Base-by-base conservation (phyloP, 2,113 vertebrate genomes). In the Pelecanus crispus region DNA sequence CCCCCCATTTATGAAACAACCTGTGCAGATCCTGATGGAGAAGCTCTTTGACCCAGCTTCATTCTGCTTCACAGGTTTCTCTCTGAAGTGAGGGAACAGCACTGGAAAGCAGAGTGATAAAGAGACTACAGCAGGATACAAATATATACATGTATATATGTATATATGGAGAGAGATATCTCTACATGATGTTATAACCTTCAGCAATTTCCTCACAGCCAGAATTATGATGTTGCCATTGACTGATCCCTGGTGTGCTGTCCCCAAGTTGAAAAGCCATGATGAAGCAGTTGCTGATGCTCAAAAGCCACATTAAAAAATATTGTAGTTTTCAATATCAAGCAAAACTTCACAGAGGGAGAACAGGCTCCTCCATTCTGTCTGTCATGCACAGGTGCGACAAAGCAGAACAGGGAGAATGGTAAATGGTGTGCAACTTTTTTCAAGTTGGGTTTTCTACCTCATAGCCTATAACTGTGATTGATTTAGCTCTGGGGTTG, bases 111-210 rank as follows among this genome's bases (percentile, higher is more conserved):
- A 31, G 22, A 67, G 12, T 8, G 10, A 62, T 36, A 47, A 19
- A 36, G 11, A 81, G 14, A 21, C 13, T 70, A 18, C 25, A 66
- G n/a, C 11, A 85, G 65, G 6, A 44, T 53, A 65, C 14, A 56
- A 58, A 71, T 62, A 53, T 13, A 10, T 32, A 31, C 2, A 4
- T 18, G 13, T 26, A 3, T 10, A 56, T 21, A 17, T 9, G 56
- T 3, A 14, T 3, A 38, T n/a, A n/a, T n/a, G n/a, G 6, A 32
- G 8, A 32, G 18, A 47, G 8, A 25, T 1, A 28, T n/a, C 3
- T n/a, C 10, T 24, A 11, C 0, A 2, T 26, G 12, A 34, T 56
- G 10, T 53, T 59, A 61, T 11, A 82, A 40, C 5, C 52, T 78
- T 40, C 21, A 75, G 24, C 47, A 59, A 25, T 65, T 85, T 74